Conservation (phyloP, 2,797 vertebrate genomes). For the Macropodus opercularis region DNA sequence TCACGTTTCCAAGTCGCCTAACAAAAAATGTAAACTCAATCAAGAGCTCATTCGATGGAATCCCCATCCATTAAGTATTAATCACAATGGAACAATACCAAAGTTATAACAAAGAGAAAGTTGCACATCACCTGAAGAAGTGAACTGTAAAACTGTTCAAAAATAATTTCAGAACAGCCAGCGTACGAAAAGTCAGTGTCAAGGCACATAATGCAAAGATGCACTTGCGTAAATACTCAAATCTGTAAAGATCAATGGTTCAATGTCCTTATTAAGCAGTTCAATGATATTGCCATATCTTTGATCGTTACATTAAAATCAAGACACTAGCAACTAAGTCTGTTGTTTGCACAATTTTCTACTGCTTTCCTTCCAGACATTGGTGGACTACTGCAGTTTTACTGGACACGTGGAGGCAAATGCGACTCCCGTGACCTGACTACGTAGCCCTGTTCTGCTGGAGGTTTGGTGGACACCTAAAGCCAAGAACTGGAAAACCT, state of each 20-base stretch:
- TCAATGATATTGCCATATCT: constrained; percentile 9
- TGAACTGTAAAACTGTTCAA: constrained; percentile 7
- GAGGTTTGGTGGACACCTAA: constrained; percentile 1
- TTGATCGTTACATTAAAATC: constrained; percentile 21
- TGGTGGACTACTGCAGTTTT: neutral
- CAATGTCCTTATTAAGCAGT: constrained; percentile 13
- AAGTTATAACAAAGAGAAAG: constrained; percentile 18
- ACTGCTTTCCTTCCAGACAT: neutral
- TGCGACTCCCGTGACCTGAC: neutral
- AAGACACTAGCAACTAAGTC: constrained; percentile 10
- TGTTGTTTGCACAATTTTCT: neutral
- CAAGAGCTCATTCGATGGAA: constrained; percentile 10
- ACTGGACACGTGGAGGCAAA: neutral
- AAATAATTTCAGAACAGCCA: constrained; percentile 26
- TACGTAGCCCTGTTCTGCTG: neutral
- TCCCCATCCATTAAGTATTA: constrained; percentile 14
- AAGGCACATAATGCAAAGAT: constrained; percentile 67
- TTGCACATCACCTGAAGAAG: constrained; percentile 17
- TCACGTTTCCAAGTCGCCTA: constrained; percentile 26
- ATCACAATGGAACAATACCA: constrained; percentile 5
- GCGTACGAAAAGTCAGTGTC: constrained; percentile 43
- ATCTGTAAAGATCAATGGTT: constrained; percentile 50
- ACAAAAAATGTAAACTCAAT: constrained; percentile 8
- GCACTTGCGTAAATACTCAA: constrained; percentile 46
- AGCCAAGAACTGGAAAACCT: constrained; percentile 5